Percentiles rank a stretch among this genome's conserved stretches.
These are phyloP conservation scores for Chondrilla cf. caribensis DNA, from an alignment of 37 sponge, comb jelly and placozoan species.

Conservation along the genomic window DNA sequence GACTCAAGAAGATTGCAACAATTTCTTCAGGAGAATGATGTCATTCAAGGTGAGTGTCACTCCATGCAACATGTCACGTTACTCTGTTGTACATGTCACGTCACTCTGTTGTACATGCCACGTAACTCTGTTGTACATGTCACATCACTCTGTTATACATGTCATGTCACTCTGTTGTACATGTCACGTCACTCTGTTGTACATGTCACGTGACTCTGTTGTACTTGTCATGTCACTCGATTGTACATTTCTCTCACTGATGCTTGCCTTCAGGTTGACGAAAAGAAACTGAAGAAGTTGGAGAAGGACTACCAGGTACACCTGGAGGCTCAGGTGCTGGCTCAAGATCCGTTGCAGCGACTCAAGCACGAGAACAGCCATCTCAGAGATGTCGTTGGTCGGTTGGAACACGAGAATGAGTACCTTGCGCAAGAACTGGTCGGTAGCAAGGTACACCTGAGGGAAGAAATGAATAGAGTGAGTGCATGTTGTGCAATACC, in stretches of 20 bases:
- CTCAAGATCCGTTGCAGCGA: slow-evolving; percentile 70
- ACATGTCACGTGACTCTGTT: too few species aligned
- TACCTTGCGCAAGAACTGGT: slow-evolving; percentile 86
- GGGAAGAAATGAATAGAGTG: slow-evolving; percentile 90
- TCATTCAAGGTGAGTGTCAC: slow-evolving; percentile 47
- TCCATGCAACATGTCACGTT: not conserved
- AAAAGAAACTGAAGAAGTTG: slow-evolving; percentile 65
- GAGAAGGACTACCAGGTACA: slow-evolving; percentile 70
- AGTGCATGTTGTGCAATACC: not conserved
- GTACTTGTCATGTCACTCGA: too few species aligned
- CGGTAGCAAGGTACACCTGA: slow-evolving; percentile 75
- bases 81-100: too few species aligned
- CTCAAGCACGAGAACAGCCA: slow-evolving; percentile 76
- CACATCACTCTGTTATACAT: not conserved
- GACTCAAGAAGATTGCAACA: slow-evolving; percentile 58
- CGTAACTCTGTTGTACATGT: not conserved
- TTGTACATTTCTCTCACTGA: not conserved
- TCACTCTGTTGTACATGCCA: not conserved
- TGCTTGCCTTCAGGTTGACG: slow-evolving; percentile 34
- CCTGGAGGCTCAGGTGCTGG: slow-evolving; percentile 57
- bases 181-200: too few species aligned
- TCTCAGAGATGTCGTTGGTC: slow-evolving; percentile 48
- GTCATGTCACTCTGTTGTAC: not conserved
- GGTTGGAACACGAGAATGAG: slow-evolving; percentile 93
- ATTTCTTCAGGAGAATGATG: slow-evolving; percentile 40